Conservation (phyloP, 2,113 vertebrate genomes). For the Eubucco bourcierii region DNA sequence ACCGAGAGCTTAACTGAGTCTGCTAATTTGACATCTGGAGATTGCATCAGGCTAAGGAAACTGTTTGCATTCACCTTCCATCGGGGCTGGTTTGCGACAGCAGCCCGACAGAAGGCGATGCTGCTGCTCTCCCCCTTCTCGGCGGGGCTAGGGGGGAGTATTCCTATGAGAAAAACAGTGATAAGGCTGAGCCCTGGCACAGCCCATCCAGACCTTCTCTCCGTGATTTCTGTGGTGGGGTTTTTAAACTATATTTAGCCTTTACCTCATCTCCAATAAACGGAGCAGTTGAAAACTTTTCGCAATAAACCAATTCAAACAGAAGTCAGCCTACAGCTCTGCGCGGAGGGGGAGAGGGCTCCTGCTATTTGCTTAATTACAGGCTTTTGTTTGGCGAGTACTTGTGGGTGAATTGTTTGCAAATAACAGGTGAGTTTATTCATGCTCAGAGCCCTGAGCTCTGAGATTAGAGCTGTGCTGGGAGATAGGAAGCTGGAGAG, state of each 20-base stretch:
- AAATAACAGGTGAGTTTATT: conserved; percentile 63
- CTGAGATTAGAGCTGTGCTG: conserved; percentile 31
- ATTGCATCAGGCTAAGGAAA: neutral
- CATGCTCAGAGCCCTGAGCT: neutral
- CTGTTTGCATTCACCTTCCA: conserved; percentile 50
- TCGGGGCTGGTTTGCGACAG: conserved; percentile 34
- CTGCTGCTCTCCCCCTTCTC: neutral
- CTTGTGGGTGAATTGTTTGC: conserved; percentile 49
- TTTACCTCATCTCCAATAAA: conserved; percentile 35
- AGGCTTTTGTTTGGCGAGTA: conserved; percentile 39
- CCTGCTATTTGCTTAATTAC: conserved; percentile 14
- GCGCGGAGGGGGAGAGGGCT: neutral
- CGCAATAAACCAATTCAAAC: conserved; percentile 24
- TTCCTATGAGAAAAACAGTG: conserved; percentile 37
- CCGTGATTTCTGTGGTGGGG: neutral
- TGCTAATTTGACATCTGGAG: conserved; percentile 58
- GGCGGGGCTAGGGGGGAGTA: neutral
- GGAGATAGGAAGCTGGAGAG: neutral
- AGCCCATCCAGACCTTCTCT: neutral
- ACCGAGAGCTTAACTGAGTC: neutral
- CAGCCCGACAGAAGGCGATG: neutral
- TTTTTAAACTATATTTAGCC: neutral
- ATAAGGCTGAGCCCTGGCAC: neutral
- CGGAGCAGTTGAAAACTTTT: conserved; percentile 25
- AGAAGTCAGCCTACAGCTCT: neutral